phyloP scores from a whole-genome alignment of 2,113 vertebrate species.

The Mionectes macconnelli region DNA sequence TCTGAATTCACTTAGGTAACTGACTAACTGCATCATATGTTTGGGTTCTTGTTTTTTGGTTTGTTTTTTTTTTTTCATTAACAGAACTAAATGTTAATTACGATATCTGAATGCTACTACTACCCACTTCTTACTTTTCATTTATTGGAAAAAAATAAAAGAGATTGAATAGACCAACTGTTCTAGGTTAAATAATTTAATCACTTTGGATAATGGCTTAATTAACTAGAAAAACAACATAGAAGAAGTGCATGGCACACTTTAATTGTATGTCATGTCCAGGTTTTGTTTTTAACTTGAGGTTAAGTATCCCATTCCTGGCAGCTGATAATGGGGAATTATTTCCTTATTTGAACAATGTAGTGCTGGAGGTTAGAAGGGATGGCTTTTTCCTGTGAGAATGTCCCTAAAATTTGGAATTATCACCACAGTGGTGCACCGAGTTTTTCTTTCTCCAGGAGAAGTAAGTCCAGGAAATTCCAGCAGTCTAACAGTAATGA shows the following conservation, averaged over 20 bases:
- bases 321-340: neutral
- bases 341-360: neutral
- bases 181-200: slow-evolving; percentile 29
- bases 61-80: neutral
- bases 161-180: neutral
- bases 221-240: neutral
- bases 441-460: neutral
- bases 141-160: neutral
- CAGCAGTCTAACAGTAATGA: neutral
- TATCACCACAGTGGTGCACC: neutral
- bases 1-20: neutral
- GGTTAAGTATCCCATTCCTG: neutral
- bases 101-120: neutral
- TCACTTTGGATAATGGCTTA: neutral
- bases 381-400: neutral
- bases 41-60: neutral
- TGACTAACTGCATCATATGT: neutral
- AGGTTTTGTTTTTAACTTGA: neutral
- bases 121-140: neutral
- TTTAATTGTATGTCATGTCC: neutral
- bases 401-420: neutral
- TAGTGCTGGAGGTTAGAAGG: neutral
- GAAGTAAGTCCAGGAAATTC: neutral
- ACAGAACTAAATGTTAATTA: neutral
- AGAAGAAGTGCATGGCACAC: neutral